Conservation (phyloP, 2,113 vertebrate species). For the Apodemus speciosus region DNA sequence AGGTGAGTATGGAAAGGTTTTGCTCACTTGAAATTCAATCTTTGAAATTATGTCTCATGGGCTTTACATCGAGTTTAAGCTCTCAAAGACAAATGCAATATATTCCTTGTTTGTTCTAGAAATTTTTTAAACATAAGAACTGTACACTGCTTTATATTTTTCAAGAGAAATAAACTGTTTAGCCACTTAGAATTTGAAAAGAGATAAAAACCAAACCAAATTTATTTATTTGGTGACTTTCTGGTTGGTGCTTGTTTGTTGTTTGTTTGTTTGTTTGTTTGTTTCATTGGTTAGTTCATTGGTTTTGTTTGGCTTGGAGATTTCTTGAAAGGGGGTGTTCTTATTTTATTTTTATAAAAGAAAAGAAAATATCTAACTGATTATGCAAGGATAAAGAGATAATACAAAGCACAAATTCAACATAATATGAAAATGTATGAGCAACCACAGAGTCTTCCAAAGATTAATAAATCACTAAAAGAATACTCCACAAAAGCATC, state of each 20-base stretch:
- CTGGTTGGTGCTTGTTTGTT: not conserved
- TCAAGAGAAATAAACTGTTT: not conserved
- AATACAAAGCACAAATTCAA: constrained; percentile 38
- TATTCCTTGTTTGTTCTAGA: constrained; percentile 47
- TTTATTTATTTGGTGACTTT: not conserved
- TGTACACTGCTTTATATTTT: not conserved
- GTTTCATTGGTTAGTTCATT: not conserved
- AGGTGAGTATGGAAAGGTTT: not conserved
- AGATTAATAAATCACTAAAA: not conserved
- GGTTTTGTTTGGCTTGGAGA: not conserved
- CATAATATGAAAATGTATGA: not conserved
- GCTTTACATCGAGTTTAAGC: not conserved
- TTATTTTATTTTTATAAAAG: not conserved
- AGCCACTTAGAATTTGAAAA: not conserved
- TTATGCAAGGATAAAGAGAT: not conserved
- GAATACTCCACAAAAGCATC: not conserved
- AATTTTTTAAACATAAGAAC: not conserved
- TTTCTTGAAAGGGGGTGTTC: not conserved
- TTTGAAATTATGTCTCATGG: constrained; percentile 60
- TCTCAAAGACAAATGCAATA: not conserved
- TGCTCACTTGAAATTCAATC: not conserved
- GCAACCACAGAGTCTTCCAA: not conserved
- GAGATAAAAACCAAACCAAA: not conserved
- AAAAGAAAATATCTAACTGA: not conserved
- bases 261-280: not conserved